Conservation (phyloP, 2,113 vertebrate species). For the Embiotoca jacksoni region DNA sequence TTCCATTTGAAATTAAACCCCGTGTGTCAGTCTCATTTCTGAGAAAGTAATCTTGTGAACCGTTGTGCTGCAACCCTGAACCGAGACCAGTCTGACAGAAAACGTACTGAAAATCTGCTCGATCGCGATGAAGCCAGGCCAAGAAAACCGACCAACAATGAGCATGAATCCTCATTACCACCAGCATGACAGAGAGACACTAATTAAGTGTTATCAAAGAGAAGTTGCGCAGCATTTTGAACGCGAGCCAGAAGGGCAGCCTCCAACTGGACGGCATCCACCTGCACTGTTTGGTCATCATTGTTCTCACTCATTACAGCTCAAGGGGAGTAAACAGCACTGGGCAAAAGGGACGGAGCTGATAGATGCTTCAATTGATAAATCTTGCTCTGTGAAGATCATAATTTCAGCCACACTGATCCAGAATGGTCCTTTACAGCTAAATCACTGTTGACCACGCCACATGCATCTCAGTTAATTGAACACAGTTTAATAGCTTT, state of each 20-base stretch:
- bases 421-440: neutral
- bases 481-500: neutral
- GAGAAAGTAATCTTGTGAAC: neutral
- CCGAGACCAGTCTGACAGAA: neutral
- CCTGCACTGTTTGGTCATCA: constrained; percentile 23
- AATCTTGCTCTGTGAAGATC: neutral
- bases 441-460: neutral
- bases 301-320: constrained; percentile 17
- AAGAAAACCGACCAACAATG: neutral
- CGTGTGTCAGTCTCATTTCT: neutral
- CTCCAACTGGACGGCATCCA: constrained; percentile 45
- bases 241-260: constrained; percentile 15
- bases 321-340: constrained; percentile 14
- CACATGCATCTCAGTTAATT: neutral
- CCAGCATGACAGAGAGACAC: constrained; percentile 1
- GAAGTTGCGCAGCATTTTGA: constrained; percentile 3
- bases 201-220: constrained; percentile 28
- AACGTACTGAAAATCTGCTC: neutral
- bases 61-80: neutral
- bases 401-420: neutral
- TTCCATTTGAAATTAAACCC: neutral
- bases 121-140: neutral
- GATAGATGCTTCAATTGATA: constrained; percentile 9
- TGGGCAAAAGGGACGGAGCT: neutral
- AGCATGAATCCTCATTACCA: constrained; percentile 9